Conservation (phyloP, 2,113 vertebrate genomes). For the Brachyhypopomus occidentalis region DNA sequence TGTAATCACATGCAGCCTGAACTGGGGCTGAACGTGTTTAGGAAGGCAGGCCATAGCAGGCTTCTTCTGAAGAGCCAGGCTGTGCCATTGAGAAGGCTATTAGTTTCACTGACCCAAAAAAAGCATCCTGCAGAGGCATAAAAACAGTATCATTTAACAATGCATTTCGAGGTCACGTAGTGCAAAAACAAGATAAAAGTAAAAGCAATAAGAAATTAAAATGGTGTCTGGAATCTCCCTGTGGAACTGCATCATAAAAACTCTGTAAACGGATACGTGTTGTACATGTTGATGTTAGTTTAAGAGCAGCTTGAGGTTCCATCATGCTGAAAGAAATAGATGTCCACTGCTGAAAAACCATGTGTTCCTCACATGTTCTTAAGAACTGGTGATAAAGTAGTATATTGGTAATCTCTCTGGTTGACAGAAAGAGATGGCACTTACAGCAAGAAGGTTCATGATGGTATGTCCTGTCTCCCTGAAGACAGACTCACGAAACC, state of each 20-base stretch:
- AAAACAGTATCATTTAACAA: background rate
- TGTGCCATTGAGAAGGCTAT: background rate
- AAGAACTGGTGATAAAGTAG: too few species aligned
- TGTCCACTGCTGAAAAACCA: too few species aligned
- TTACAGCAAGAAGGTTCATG: constrained; percentile 92
- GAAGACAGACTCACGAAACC: constrained; percentile 85
- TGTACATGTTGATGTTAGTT: too few species aligned
- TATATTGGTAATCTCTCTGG: background rate
- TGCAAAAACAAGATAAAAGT: background rate
- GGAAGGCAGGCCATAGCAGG: background rate
- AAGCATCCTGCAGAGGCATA: background rate
- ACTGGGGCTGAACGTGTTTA: background rate
- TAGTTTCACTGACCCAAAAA: background rate
- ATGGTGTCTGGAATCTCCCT: background rate
- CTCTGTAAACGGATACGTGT: too few species aligned
- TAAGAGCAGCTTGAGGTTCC: too few species aligned
- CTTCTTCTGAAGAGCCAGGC: background rate
- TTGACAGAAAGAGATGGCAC: constrained; percentile 57
- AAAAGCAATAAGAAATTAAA: background rate
- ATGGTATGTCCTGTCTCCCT: constrained; percentile 91
- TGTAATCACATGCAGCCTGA: constrained; percentile 20
- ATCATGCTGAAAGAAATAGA: too few species aligned
- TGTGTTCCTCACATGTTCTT: too few species aligned
- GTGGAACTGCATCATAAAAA: too few species aligned
- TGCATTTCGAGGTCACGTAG: too few species aligned